These are phyloP conservation scores for Drosophila tani DNA, from an alignment of 1,140 invertebrate genomes.

Conservation along the genomic window DNA sequence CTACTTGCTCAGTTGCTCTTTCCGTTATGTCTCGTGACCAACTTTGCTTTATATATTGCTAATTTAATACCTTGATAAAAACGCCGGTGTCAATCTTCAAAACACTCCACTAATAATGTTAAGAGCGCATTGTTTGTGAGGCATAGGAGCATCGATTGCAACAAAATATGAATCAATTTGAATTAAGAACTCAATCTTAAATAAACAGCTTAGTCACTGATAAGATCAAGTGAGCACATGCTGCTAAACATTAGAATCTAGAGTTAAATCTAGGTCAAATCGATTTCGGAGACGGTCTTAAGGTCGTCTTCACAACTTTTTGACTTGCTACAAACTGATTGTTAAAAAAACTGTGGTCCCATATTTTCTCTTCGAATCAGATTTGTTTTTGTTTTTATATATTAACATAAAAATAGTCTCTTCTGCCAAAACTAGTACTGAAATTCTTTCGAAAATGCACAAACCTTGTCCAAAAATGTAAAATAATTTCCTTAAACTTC, in stretches of 20 bases:
- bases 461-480: too few species aligned
- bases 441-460: too few species aligned
- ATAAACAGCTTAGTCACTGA: constrained; percentile 5
- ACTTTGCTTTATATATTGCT: too few species aligned
- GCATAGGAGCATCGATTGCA: too few species aligned
- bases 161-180: neutral
- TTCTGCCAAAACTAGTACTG: too few species aligned
- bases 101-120: neutral
- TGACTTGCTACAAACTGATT: neutral
- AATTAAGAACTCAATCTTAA: neutral
- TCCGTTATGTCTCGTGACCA: too few species aligned
- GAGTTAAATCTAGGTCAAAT: constrained; percentile 23
- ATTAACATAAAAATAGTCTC: too few species aligned
- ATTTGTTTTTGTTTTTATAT: too few species aligned
- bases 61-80: too few species aligned
- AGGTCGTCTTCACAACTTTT: neutral
- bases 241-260: neutral
- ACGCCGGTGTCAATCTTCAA: neutral
- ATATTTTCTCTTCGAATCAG: neutral
- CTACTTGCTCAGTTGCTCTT: too few species aligned
- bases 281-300: constrained; percentile 5
- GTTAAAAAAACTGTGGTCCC: neutral
- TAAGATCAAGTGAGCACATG: neutral
- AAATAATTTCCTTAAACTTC: too few species aligned
- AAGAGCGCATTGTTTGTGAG: neutral